A percentile compares a stretch with the other conserved stretches of the same genome.
Evolutionary conservation across 2,797 vertebrate genomes (phyloP).

Genomic region (Malacoctenus gilli): DNA sequence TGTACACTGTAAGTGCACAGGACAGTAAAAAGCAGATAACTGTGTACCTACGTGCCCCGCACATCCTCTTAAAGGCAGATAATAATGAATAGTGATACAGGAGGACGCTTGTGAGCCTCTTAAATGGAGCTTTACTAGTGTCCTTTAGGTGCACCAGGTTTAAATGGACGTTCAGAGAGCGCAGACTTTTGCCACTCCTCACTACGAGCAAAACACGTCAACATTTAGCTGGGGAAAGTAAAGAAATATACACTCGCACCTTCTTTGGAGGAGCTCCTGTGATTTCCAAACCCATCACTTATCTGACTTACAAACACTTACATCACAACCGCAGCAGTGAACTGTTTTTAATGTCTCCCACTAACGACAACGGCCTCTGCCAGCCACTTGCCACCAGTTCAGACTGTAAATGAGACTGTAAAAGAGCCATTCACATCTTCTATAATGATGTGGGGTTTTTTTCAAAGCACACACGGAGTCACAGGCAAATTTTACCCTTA

Average conservation of each 20-base stretch:
- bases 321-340: slow-evolving; percentile 37
- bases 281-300: slow-evolving; percentile 36
- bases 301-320: slow-evolving; percentile 17
- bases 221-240: too few species aligned
- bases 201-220: too few species aligned
- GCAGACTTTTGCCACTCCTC: too few species aligned
- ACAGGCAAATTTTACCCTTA: slow-evolving; percentile 60
- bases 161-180: too few species aligned
- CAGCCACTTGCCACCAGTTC: slow-evolving; percentile 49
- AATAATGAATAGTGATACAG: slow-evolving; percentile 80
- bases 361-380: slow-evolving; percentile 45
- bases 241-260: too few species aligned
- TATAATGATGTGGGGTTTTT: slow-evolving; percentile 69
- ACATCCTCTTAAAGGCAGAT: slow-evolving; percentile 79
- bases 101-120: slow-evolving; percentile 75
- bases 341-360: slow-evolving; percentile 51
- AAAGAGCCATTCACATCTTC: slow-evolving; percentile 44
- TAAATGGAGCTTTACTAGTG: slow-evolving; percentile 74
- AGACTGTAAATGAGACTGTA: slow-evolving; percentile 53
- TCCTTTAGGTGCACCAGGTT: slow-evolving; percentile 62
- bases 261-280: slow-evolving; percentile 11
- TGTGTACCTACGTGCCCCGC: slow-evolving; percentile 67
- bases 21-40: slow-evolving; percentile 69
- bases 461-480: too few species aligned
- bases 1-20: slow-evolving; percentile 65